These are phyloP conservation scores for Rhingia rostrata DNA, from an alignment of 2,888 invertebrate genomes.

Conservation along the genomic window DNA sequence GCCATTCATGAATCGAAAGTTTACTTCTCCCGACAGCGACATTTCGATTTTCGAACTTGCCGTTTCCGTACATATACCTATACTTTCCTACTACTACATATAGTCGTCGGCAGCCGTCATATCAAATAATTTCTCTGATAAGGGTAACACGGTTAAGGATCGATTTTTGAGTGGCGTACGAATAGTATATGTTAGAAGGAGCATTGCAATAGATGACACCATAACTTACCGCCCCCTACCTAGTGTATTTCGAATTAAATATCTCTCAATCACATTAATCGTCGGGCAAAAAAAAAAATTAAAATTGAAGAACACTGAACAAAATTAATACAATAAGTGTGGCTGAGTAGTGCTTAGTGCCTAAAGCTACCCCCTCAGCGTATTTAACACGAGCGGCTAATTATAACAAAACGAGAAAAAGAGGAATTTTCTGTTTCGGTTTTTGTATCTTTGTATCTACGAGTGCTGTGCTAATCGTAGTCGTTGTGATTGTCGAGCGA, in stretches of 20 bases:
- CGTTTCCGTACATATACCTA: slow-evolving; percentile 6
- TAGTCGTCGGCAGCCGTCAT: slow-evolving; percentile 17
- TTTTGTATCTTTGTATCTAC: slow-evolving; percentile 14
- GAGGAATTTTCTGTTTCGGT: slow-evolving; percentile 9
- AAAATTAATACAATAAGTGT: slow-evolving; percentile 54
- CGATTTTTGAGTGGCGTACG: slow-evolving; percentile 59
- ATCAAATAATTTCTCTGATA: slow-evolving; percentile 45
- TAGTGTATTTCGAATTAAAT: slow-evolving; percentile 26
- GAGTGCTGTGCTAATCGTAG: slow-evolving; percentile 10
- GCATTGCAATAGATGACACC: slow-evolving; percentile 39
- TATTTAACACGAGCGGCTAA: slow-evolving; percentile 67
- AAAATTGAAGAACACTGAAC: slow-evolving; percentile 6
- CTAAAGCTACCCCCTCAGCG: slow-evolving; percentile 54
- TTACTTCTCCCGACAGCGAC: slow-evolving; percentile 2
- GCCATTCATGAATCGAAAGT: slow-evolving; percentile 59
- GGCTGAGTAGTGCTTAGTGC: slow-evolving; percentile 51
- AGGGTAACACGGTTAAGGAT: slow-evolving; percentile 41
- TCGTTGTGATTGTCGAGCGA: slow-evolving; percentile 21
- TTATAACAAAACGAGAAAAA: slow-evolving; percentile 55
- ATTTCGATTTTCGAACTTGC: slow-evolving; percentile 33
- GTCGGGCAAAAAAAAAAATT: slow-evolving; percentile 6
- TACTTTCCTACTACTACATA: not conserved
- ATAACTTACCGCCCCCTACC: slow-evolving; percentile 1
- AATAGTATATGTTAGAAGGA: not conserved
- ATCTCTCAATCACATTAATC: slow-evolving; percentile 35